Evolutionary conservation across 2,113 vertebrate species (phyloP), one percentile per base, ranked within the genome.

Genomic region (Archilochus colubris): DNA sequence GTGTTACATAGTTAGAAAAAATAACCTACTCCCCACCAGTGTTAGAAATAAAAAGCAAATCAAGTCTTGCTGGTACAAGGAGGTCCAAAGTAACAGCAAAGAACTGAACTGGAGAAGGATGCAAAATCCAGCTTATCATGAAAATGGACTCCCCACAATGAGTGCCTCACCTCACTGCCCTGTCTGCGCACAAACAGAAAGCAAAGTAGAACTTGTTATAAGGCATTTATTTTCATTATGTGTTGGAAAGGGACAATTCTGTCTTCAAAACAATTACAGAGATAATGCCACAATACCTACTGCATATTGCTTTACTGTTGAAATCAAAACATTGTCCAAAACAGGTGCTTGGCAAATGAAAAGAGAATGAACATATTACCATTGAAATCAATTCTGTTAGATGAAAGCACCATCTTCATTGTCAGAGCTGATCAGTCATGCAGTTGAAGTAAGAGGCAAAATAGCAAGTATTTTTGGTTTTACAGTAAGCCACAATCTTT

Each of bases 151-250:
- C 67, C 28, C 30, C 51, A 5, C 5, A 3, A 1, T 3, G 20
- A 83, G 33, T 55, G 58, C 44, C 82, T 86, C 46, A 36, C 59
- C 62, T 66, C 0, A 0, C 81, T 66, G 59, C 51, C 51, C 64
- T 74, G 36, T 3, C 20, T 4, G 17, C 40, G 70, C 82, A 94
- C 8, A 80, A 95, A 95, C 40, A 96, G 46, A 86, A 85, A 78
- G 31, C 40, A 27, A 91, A 62, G 28, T 3, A 51, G 54, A 85
- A 54, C 27, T 67, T 70, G 79, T 89, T 92, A 40, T 77, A 83
- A 96, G 90, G 78, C 68, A 93, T 96, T 96, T 97, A 97, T 96
- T 97, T 92, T 89, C 89, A 88, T 96, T 88, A 91, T 2, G 78
- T 70, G 59, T 95, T 87, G 81, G 92, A 92, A 83, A 96, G 89